Conservation (phyloP, 1,140 invertebrate genomes). For the Asbolus verrucosus region DNA sequence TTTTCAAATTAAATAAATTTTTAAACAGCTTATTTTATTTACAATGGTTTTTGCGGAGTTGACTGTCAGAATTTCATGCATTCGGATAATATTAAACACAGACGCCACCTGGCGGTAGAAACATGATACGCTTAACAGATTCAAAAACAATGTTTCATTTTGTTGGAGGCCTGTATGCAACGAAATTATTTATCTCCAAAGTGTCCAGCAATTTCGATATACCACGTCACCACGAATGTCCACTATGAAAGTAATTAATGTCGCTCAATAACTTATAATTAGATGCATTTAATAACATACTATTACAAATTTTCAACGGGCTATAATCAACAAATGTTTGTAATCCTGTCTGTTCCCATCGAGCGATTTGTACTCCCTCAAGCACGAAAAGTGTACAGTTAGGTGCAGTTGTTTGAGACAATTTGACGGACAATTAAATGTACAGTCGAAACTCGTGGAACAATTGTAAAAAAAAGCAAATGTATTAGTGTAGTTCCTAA, state of each 20-base stretch:
- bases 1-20: conserved; percentile 36
- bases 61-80: conserved; percentile 34
- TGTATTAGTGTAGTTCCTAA: conserved; percentile 13
- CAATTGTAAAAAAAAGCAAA: conserved; percentile 3
- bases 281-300: conserved; percentile 13
- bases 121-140: background rate
- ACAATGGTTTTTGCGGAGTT: conserved; percentile 18
- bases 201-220: background rate
- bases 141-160: background rate
- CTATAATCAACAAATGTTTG: conserved; percentile 30
- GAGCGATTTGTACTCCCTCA: background rate
- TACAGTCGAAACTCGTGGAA: background rate
- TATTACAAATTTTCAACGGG: conserved; percentile 4
- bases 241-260: conserved; percentile 5
- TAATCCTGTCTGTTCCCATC: conserved; percentile 4
- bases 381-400: background rate
- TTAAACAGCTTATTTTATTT: conserved; percentile 24
- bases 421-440: conserved; percentile 22
- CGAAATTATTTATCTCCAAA: background rate
- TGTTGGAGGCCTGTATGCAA: background rate
- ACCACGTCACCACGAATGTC: background rate
- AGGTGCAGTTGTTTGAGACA: conserved; percentile 7
- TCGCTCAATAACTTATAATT: conserved; percentile 4
- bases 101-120: background rate
- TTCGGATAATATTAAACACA: background rate